Conservation (phyloP, 2,797 vertebrate species). For the Petrocephalus schoutedeni region DNA sequence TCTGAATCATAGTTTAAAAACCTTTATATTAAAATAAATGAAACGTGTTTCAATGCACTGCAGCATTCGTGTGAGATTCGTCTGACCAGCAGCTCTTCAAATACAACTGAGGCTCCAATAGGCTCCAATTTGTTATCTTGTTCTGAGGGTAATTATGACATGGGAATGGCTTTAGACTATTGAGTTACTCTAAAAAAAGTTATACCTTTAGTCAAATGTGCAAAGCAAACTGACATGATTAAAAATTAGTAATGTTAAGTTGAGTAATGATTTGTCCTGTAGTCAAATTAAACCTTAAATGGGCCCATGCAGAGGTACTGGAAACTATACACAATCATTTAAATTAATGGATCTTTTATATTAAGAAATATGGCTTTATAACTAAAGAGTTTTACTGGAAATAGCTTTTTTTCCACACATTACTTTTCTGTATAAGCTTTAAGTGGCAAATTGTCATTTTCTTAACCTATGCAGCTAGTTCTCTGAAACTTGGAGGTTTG, state of each 20-base stretch:
- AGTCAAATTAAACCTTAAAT: conserved; percentile 3
- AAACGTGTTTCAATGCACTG: background rate
- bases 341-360: background rate
- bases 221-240: background rate
- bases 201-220: background rate
- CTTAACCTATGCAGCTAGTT: background rate
- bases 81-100: background rate
- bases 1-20: background rate
- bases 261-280: background rate
- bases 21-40: conserved; percentile 9
- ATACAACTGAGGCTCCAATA: background rate
- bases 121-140: background rate
- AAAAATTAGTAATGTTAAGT: background rate
- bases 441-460: background rate
- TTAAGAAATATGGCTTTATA: background rate
- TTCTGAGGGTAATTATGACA: background rate
- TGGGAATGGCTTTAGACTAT: background rate
- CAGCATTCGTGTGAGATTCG: background rate
- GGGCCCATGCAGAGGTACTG: background rate
- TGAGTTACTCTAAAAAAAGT: background rate
- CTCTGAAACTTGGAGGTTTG: background rate
- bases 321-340: background rate
- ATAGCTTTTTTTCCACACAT: background rate
- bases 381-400: background rate
- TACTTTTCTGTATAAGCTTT: background rate